Evolutionary conservation across 2,797 vertebrate genomes (phyloP), one percentile per base, ranked within the genome.

Genomic region (Ptychobarbus kaznakovi): DNA sequence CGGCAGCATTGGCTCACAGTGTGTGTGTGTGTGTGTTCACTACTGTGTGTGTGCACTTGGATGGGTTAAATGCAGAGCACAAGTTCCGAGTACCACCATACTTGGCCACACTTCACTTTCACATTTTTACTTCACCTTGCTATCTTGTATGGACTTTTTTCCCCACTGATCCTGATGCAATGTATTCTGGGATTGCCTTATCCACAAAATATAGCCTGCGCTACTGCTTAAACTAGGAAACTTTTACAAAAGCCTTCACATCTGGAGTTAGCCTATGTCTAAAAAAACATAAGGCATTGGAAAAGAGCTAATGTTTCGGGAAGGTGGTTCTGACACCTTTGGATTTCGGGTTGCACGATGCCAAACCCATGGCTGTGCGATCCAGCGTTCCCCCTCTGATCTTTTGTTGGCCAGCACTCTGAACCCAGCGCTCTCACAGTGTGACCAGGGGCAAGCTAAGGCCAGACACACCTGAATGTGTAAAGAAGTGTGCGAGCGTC

Each of bases 391-490:
- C 16, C 3, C 10, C 51, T 76, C 22, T 84, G 77, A 83, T 66
- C 81, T 20, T 69, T 35, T 72, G 63, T 68, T 72, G 79, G 80
- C 73, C 35, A 65, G 65, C 66, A 63, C 40, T 35, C 49, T 46
- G 10, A 73, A 69, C 38, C 44, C 78, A 76, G 80, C 51, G 15
- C 32, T 49, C 81, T 76, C 78, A 38, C 83, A 86, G 80, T 15
- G 18, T 63, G 69, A 74, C 73, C 51, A 44, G 63, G 51, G 65
- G 70, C 53, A 83, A n/a, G 76, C 65, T 15, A 32, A 81, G 78
- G 81, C 79, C 87, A 87, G 78, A 80, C 72, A 68, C 86, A 79
- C 68, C 87, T 72, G 72, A 65, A 49, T 53, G 66, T 85, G 77
- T 65, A 35, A 40, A 70, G 65, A 13, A 49, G 82, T 35, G 74